Conservation (phyloP, 2,797 vertebrate species). For the Sebastes minor region DNA sequence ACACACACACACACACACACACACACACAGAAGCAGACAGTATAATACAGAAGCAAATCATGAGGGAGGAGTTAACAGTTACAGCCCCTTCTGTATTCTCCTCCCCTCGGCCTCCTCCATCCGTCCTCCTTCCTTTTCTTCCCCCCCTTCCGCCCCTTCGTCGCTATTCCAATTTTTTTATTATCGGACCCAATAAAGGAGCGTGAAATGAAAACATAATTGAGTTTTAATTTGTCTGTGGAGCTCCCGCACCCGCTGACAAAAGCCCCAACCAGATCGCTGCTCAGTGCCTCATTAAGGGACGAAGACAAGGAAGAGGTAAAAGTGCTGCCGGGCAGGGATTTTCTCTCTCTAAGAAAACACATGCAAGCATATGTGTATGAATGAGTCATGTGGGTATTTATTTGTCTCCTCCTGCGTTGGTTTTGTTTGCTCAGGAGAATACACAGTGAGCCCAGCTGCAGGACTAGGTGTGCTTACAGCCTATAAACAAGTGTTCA, state of each 20-base stretch:
- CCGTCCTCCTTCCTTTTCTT: slow-evolving; percentile 7
- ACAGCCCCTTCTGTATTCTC: slow-evolving; percentile 18
- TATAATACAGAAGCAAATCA: slow-evolving; percentile 12
- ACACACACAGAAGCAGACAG: not conserved
- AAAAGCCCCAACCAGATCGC: slow-evolving; percentile 55
- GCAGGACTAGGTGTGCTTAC: slow-evolving; percentile 31
- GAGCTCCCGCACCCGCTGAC: slow-evolving; percentile 55
- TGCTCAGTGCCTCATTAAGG: slow-evolving; percentile 61
- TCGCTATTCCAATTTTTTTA: slow-evolving; percentile 43
- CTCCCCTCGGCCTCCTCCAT: slow-evolving; percentile 5
- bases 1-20: not conserved
- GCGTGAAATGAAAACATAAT: slow-evolving; percentile 83
- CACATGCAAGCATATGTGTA: not conserved
- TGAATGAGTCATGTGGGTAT: slow-evolving; percentile 16
- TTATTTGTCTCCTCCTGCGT: slow-evolving; percentile 23
- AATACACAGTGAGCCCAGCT: slow-evolving; percentile 30
- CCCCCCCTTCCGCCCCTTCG: not conserved
- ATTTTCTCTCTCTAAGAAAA: slow-evolving; percentile 29
- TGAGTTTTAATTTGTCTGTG: slow-evolving; percentile 78
- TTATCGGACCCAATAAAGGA: slow-evolving; percentile 70
- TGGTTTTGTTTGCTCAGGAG: slow-evolving; percentile 25
- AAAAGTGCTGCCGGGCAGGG: slow-evolving; percentile 33
- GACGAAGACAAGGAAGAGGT: slow-evolving; percentile 23
- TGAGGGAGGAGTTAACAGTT: slow-evolving; percentile 45
- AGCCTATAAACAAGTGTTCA: slow-evolving; percentile 65